Evolutionary conservation across 2,113 vertebrate species (phyloP), one percentile per base, ranked within the genome.

Genomic region (Lamprotornis superbus): DNA sequence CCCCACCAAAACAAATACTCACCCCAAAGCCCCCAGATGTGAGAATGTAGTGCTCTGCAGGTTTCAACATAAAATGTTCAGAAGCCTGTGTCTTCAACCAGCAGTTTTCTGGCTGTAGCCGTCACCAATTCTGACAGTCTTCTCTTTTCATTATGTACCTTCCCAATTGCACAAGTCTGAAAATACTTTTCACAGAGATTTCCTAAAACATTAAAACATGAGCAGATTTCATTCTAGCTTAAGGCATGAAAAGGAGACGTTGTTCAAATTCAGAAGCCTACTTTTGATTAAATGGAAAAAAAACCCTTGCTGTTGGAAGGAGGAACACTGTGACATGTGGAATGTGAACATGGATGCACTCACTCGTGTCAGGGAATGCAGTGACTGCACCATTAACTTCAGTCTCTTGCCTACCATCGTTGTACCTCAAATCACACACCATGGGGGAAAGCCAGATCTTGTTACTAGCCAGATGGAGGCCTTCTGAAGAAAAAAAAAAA

Each of bases 351-450:
- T 0, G 9, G 75, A 83, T 53, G 17, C 31, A 30, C 12, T 80
- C 15, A 20, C 15, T 81, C 30, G 1, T 3, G 11, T 31, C 83
- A 78, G n/a, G 40, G 28, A 91, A 60, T 7, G 28, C 53, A 47
- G 42, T 25, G 53, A 53, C 53, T 31, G 44, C 28, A 71, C 50
- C 14, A 21, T 65, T 61, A 65, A 33, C 8, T 15, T 78, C 65
- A 52, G 57, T 63, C 14, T 84, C 30, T 49, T 11, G 40, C 6
- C 30, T 42, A 57, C 30, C 8, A 35, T 25, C 1, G 5, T n/a
- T 0, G 0, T 20, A 63, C 12, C 60, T 71, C 4, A 5, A 79
- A 49, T 56, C 60, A 60, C 4, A 63, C 8, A 28, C 23, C 44
- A 42, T 12, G 19, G 49, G 23, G 28, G 6, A 56, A 47, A 65